Conservation (phyloP, 23 tunicate species). For the Phallusia fumigata region DNA sequence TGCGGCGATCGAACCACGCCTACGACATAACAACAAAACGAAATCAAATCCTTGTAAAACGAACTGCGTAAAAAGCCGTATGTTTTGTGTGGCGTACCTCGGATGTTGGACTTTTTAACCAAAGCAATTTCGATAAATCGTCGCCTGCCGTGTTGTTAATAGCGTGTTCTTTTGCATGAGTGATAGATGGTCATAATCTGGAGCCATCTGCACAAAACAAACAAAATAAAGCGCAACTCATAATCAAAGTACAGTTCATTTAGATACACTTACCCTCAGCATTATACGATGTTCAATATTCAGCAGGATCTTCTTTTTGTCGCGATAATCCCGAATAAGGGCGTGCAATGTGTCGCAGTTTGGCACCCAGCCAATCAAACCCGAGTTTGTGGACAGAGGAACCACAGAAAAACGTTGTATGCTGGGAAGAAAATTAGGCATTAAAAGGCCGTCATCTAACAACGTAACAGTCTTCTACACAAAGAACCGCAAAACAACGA, state of each 20-base stretch:
- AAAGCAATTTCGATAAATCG: conserved; percentile 86
- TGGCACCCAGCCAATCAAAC: conserved; percentile 97
- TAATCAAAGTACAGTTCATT: neutral
- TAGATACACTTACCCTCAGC: conserved; percentile 46
- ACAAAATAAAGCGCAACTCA: neutral
- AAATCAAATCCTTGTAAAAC: neutral
- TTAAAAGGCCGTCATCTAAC: too few relatives aligned
- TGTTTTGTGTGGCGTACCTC: conserved; percentile 48
- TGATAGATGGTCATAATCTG: conserved; percentile 89
- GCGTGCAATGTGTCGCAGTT: conserved; percentile 92
- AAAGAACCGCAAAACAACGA: too few relatives aligned
- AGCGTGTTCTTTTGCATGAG: conserved; percentile 96
- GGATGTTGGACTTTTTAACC: conserved; percentile 96
- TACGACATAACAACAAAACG: conserved; percentile 9
- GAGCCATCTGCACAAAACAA: conserved; percentile 88
- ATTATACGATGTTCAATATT: conserved; percentile 92
- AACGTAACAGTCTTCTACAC: too few relatives aligned
- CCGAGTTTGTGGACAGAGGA: conserved; percentile 93
- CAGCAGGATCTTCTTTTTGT: conserved; percentile 84
- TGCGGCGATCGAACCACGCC: conserved; percentile 98
- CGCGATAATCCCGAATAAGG: conserved; percentile 84
- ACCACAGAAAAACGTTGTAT: conserved; percentile 86
- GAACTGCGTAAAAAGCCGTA: neutral
- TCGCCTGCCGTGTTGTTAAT: conserved; percentile 97
- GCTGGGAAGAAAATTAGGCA: conserved; percentile 27